Base-by-base conservation (phyloP, 1,140 invertebrate species). In the Drosophila mauritiana region DNA sequence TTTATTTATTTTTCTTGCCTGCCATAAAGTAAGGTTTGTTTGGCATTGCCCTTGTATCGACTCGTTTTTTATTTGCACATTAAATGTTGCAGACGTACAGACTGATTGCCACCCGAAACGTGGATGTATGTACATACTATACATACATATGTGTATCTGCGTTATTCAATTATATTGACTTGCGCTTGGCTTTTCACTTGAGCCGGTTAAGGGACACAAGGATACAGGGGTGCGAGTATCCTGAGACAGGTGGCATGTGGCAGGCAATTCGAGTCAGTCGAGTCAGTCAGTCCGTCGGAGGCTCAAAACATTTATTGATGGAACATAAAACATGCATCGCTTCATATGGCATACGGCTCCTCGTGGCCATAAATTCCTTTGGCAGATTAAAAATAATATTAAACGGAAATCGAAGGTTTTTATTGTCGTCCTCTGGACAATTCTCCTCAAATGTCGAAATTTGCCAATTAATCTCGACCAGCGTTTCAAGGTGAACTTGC, bases 161-260 rank as follows among this genome's bases (percentile, higher is more conserved):
- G 65, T 86, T 88, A 88, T 86, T 86, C 83, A 86, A 86, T 86
- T 86, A 86, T 88, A 83, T 86, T 86, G 83, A 88, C 83, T 86
- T 82, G 83, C 69, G 75, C 80, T 81, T 86, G 83, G 75, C 65
- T 83, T 83, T 88, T 79, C 69, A 82, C 69, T 86, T 62, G 67
- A 56, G 51, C 75, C 59, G 80, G 78, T 86, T 80, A 86, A 80
- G 59, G 83, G 76, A 67, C 80, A 63, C 49, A 75, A 73, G 25
- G 36, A 57, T 20, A 56, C 34, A 39, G 27, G 46, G 51, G 10
- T 39, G 13, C 37, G 11, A 48, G 54, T 27, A 36, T 6, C 45
- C 45, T 43, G 54, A 22, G 65, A 53, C 59, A 65, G 56, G 65
- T 70, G 68, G 42, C 68, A 70, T 70, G 46, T 75, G 79, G 52